Conservation (phyloP, 2,797 vertebrate species). For the Dromococcyx pavoninus region DNA sequence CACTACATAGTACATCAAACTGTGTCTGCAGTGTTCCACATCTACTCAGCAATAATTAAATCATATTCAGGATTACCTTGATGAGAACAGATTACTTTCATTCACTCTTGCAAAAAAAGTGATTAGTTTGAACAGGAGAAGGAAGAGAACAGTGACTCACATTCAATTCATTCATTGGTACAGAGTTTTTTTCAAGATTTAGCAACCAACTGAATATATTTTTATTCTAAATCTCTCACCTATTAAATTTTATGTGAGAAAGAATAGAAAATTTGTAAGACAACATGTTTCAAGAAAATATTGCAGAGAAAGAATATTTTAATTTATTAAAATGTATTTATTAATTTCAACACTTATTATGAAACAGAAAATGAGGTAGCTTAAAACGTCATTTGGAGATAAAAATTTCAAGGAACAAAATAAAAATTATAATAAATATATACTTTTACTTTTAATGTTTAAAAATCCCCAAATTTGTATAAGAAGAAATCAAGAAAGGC, state of each 20-base stretch:
- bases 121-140: not conserved
- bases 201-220: not conserved
- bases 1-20: not conserved
- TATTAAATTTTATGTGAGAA: not conserved
- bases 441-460: not conserved
- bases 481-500: not conserved
- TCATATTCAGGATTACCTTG: not conserved
- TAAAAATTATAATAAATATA: not conserved
- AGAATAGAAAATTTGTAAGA: not conserved
- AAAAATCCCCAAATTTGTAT: not conserved
- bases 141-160: not conserved
- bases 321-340: no score
- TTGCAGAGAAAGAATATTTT: not conserved
- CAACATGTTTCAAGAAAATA: not conserved
- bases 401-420: not conserved
- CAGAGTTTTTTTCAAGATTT: not conserved
- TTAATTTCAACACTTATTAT: not conserved
- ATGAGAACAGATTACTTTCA: not conserved
- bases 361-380: not conserved
- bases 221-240: not conserved
- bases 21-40: not conserved
- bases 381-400: not conserved
- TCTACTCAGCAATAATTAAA: not conserved
- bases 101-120: not conserved
- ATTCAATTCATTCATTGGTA: not conserved